A percentile compares a stretch with the other conserved stretches of the same genome.
Evolutionary conservation across 2,797 vertebrate genomes (phyloP).

Genomic region (Enteromius thamalakanensis): DNA sequence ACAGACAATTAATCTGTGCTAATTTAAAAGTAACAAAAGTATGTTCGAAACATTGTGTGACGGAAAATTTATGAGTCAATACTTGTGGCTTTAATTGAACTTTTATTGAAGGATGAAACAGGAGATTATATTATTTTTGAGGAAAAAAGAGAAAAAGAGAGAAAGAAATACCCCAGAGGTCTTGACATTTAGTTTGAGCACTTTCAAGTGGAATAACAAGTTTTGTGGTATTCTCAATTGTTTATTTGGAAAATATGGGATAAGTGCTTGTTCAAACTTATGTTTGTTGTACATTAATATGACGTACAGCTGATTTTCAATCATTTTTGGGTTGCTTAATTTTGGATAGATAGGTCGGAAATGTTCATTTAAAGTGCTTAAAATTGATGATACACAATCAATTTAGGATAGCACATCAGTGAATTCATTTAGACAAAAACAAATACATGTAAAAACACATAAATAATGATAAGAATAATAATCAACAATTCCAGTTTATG

Average conservation of each 20-base stretch:
- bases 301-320: conserved; percentile 48
- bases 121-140: conserved; percentile 53
- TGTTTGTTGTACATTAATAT: conserved; percentile 63
- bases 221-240: conserved; percentile 33
- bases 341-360: conserved; percentile 66
- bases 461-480: conserved; percentile 71
- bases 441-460: conserved; percentile 77
- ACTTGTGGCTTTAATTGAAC: conserved; percentile 35
- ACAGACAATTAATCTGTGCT: neutral
- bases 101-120: conserved; percentile 54
- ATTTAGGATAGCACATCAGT: conserved; percentile 54
- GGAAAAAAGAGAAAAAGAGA: neutral
- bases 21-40: neutral
- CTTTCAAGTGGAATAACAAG: conserved; percentile 45
- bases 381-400: conserved; percentile 78
- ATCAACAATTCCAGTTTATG: conserved; percentile 76
- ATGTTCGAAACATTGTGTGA: neutral
- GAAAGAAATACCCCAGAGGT: conserved; percentile 49
- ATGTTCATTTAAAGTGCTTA: conserved; percentile 91
- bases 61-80: neutral
- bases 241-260: conserved; percentile 41
- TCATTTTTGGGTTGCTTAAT: conserved; percentile 65
- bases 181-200: conserved; percentile 46
- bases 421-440: conserved; percentile 62
- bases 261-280: conserved; percentile 55